These are phyloP conservation scores for Equus przewalskii DNA, from an alignment of 2,113 vertebrate genomes.

Conservation along the genomic window DNA sequence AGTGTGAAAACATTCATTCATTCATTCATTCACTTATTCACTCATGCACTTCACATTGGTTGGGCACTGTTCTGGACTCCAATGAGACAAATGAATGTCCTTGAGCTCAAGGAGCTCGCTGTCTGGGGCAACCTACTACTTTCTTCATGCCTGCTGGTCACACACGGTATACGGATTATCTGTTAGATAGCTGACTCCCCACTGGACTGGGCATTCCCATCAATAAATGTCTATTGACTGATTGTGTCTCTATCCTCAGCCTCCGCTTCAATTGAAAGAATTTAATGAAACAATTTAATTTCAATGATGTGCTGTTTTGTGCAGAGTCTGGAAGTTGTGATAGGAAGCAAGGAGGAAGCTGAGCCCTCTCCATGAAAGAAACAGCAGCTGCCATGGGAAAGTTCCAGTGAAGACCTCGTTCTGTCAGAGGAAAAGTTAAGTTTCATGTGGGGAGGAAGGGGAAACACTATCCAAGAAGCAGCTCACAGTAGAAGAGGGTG, in stretches of 20 bases:
- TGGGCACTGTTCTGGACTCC: background rate
- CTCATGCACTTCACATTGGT: background rate
- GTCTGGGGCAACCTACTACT: too few relatives aligned
- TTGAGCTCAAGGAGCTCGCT: background rate
- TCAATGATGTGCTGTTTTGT: background rate
- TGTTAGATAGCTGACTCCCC: background rate
- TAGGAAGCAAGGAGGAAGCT: background rate
- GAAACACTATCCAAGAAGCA: background rate
- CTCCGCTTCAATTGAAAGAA: background rate
- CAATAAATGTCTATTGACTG: background rate
- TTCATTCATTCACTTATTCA: background rate
- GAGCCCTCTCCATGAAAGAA: background rate
- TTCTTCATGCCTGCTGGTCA: background rate
- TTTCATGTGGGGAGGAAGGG: background rate
- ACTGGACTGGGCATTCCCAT: background rate
- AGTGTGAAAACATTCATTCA: background rate
- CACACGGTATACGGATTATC: background rate
- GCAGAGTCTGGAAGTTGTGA: background rate
- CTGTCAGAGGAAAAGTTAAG: background rate
- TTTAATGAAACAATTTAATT: conserved; percentile 48
- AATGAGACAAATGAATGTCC: background rate
- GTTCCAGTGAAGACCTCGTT: background rate
- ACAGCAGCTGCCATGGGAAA: background rate
- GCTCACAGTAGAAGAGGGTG: background rate
- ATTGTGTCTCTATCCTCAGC: background rate